These are phyloP conservation scores for Brachionus sp. DNA, from an alignment of 1,140 invertebrate genomes.

Conservation along the genomic window DNA sequence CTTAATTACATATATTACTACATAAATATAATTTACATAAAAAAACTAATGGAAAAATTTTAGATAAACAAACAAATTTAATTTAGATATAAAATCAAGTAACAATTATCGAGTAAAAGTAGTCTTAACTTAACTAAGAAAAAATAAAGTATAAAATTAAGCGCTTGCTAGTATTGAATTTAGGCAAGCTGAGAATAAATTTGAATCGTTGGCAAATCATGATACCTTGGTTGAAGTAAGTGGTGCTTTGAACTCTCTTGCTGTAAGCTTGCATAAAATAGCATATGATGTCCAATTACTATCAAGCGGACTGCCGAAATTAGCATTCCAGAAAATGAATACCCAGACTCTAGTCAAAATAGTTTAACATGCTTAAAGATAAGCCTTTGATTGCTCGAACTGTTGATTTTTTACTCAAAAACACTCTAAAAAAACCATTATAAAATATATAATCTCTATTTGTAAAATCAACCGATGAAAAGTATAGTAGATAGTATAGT, in stretches of 20 bases:
- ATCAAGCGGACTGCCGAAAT: constrained; percentile 97
- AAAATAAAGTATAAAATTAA: neutral
- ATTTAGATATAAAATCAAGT: neutral
- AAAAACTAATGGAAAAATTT: neutral
- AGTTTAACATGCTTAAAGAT: too few species aligned
- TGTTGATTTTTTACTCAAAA: too few species aligned
- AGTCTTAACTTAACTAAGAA: neutral
- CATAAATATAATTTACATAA: neutral
- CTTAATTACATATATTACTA: neutral
- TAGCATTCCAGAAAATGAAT: constrained; percentile 96
- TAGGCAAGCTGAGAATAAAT: constrained; percentile 91
- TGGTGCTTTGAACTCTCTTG: constrained; percentile 86
- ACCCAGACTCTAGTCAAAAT: constrained; percentile 74
- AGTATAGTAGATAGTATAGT: too few species aligned
- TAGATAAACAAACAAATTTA: neutral
- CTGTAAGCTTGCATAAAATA: constrained; percentile 94
- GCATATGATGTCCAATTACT: constrained; percentile 93
- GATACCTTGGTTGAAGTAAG: constrained; percentile 93
- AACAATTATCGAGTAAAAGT: neutral
- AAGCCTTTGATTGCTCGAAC: constrained; percentile 96
- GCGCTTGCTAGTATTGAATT: constrained; percentile 69
- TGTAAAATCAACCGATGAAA: too few species aligned
- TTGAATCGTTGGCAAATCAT: constrained; percentile 89
- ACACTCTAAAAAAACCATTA: too few species aligned
- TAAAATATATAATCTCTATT: too few species aligned